Percentiles rank a stretch among this genome's conserved stretches.
These are phyloP conservation scores for Bubo scandiacus DNA, from an alignment of 2,113 vertebrate species.

Conservation along the genomic window DNA sequence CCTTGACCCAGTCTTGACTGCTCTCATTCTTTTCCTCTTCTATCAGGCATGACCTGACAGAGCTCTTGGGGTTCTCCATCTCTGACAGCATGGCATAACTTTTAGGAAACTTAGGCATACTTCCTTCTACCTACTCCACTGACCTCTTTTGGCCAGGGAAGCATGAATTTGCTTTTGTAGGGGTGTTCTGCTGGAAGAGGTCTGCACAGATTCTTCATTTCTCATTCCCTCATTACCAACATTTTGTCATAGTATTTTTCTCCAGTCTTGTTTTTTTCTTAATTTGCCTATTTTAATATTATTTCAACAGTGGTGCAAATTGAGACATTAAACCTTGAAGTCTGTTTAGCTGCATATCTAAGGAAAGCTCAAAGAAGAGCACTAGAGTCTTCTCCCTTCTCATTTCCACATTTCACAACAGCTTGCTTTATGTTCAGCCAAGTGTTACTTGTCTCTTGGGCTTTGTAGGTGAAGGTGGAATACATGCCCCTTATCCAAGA, in stretches of 20 bases:
- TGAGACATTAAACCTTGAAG: background rate
- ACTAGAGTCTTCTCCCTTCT: background rate
- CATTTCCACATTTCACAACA: background rate
- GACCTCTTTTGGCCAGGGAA: background rate
- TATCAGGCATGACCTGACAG: background rate
- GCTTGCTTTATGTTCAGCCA: background rate
- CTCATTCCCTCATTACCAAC: background rate
- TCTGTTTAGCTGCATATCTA: background rate
- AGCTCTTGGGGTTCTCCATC: background rate
- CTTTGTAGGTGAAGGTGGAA: background rate
- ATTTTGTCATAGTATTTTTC: background rate
- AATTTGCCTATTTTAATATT: background rate
- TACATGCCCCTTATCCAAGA: background rate
- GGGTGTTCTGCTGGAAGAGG: background rate
- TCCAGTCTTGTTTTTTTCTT: background rate
- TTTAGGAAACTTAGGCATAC: background rate
- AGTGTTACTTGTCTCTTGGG: background rate
- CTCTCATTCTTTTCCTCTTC: background rate
- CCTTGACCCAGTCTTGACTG: background rate
- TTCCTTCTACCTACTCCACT: background rate
- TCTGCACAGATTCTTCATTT: background rate
- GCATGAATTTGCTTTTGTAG: background rate
- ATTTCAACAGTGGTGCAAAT: background rate
- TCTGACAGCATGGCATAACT: background rate
- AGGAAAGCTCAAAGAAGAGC: background rate